phyloP scores from a whole-genome alignment of 2,797 vertebrate species.

The Protonibea diacanthus region DNA sequence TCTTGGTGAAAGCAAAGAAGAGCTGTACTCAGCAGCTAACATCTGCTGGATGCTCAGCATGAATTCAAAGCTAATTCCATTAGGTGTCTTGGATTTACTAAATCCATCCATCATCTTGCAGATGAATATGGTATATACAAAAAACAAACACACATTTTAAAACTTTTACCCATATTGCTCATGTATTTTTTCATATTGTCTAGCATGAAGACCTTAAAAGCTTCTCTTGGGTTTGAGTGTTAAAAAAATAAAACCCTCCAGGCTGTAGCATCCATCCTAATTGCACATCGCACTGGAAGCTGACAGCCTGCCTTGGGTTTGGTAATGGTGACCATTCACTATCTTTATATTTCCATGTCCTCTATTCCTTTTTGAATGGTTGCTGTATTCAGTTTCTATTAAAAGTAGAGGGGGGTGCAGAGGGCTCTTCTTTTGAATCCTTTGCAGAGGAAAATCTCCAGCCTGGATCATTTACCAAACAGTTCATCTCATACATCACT shows the following conservation, averaged over 20 bases:
- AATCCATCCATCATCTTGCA: neutral
- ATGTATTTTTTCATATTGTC: neutral
- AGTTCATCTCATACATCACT: neutral
- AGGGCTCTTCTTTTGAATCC: conserved; percentile 15
- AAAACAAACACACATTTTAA: neutral
- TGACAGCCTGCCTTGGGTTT: conserved; percentile 13
- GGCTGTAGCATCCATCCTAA: neutral
- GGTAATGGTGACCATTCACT: conserved; percentile 8
- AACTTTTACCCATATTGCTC: neutral
- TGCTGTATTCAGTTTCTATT: conserved; percentile 27
- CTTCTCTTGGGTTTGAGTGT: neutral
- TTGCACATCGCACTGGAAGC: neutral
- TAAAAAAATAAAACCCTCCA: neutral
- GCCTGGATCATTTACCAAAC: conserved; percentile 5
- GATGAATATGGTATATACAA: neutral
- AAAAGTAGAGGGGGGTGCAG: conserved; percentile 1
- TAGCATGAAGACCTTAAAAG: neutral
- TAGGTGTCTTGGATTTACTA: neutral
- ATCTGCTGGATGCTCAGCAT: neutral
- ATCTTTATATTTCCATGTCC: conserved; percentile 15
- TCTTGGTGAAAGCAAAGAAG: conserved; percentile 1
- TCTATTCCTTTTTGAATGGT: neutral
- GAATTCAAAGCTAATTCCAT: neutral
- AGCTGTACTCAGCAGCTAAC: neutral
- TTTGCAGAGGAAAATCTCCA: neutral